Percentiles rank a stretch among this genome's conserved stretches.
These are phyloP conservation scores for Chloroceryle aenea DNA, from an alignment of 2,113 vertebrate genomes.

Conservation along the genomic window DNA sequence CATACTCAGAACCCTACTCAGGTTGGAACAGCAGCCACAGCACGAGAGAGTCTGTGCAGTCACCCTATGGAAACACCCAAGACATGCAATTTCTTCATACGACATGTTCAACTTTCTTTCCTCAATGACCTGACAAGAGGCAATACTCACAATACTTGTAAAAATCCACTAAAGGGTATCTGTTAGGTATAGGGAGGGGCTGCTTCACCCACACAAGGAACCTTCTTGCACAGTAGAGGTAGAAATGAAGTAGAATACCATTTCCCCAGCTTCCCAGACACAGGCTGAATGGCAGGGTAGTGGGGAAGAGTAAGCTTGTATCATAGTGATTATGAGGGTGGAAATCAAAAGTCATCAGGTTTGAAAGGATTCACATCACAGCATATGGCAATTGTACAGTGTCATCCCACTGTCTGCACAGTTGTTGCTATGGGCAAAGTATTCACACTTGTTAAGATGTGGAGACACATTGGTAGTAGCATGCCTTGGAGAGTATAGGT, in stretches of 20 bases:
- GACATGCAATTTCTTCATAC: not conserved
- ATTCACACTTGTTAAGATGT: not conserved
- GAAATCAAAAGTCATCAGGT: not conserved
- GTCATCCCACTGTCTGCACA: not conserved
- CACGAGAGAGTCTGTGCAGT: not conserved
- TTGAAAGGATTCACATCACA: not conserved
- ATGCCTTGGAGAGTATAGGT: not conserved
- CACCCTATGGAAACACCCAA: not conserved
- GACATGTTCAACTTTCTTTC: not conserved
- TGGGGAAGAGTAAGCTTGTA: not conserved
- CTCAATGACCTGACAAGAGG: slow-evolving; percentile 25
- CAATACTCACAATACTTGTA: not conserved
- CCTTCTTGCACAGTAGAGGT: slow-evolving; percentile 32
- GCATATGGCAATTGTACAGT: not conserved
- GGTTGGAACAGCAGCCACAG: not conserved
- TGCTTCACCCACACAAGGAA: slow-evolving; percentile 15
- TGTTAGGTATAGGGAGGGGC: slow-evolving; percentile 58
- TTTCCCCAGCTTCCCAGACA: not conserved
- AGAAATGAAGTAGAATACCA: not conserved
- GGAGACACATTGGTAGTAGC: not conserved
- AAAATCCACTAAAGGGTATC: slow-evolving; percentile 57
- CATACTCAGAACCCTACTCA: not conserved
- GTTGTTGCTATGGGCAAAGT: not conserved
- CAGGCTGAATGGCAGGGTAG: not conserved
- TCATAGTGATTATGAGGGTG: not conserved